Evolutionary conservation across 2,797 vertebrate species (phyloP).

Genomic region (Girardinus metallicus): DNA sequence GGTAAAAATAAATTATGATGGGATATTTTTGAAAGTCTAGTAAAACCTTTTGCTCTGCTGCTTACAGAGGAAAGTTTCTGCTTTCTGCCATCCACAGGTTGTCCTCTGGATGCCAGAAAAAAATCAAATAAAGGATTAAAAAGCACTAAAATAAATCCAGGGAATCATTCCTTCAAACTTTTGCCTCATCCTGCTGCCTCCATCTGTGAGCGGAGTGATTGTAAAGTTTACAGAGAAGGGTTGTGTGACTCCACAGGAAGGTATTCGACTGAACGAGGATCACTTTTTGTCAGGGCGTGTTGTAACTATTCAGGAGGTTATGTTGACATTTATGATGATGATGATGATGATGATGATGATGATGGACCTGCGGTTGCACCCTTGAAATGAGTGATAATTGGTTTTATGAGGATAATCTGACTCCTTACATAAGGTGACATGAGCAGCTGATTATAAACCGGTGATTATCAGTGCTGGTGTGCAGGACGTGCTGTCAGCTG

Average conservation of each 20-base stretch:
- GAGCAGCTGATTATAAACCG: slow-evolving; percentile 27
- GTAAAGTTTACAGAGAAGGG: not conserved
- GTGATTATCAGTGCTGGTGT: not conserved
- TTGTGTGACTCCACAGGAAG: not conserved
- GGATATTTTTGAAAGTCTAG: too few species aligned
- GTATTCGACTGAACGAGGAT: not conserved
- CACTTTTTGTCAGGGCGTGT: too few species aligned
- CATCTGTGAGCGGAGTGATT: not conserved
- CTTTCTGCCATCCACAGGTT: not conserved
- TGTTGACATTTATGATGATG: too few species aligned
- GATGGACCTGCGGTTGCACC: not conserved
- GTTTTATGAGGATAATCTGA: slow-evolving; percentile 3
- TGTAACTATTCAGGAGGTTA: slow-evolving; percentile 2
- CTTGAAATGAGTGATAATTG: not conserved
- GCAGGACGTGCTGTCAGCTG: not conserved
- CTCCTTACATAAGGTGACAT: slow-evolving; percentile 21
- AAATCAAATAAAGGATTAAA: not conserved
- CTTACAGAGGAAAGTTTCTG: not conserved
- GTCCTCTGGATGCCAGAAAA: not conserved
- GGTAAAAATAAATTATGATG: too few species aligned
- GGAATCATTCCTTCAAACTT: not conserved
- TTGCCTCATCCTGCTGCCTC: not conserved
- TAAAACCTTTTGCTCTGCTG: too few species aligned
- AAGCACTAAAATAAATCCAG: not conserved
- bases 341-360: too few species aligned